phyloP scores from a whole-genome alignment of 2,797 vertebrate genomes.

The Delichon dasypus region DNA sequence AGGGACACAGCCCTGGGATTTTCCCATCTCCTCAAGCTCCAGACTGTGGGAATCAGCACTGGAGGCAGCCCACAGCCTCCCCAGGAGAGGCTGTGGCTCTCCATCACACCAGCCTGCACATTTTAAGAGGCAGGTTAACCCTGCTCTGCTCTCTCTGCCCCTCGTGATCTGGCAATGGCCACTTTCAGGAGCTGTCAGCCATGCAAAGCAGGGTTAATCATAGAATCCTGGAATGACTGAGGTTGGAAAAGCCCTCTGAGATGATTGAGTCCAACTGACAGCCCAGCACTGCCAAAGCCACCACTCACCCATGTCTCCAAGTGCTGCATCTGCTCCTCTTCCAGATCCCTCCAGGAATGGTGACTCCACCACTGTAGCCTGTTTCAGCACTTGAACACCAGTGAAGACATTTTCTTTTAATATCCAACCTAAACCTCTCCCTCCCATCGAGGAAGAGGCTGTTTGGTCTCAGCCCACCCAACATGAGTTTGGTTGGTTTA shows the following conservation, averaged over 20 bases:
- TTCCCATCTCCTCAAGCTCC: not conserved
- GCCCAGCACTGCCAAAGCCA: not conserved
- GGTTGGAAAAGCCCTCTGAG: not conserved
- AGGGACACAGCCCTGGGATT: not conserved
- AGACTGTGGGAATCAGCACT: not conserved
- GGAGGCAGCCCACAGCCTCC: not conserved
- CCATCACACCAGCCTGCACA: not conserved
- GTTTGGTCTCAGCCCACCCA: not conserved
- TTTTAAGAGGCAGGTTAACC: not conserved
- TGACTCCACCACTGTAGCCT: not conserved
- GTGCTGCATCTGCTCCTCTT: not conserved
- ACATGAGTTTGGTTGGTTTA: not conserved
- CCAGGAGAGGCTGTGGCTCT: not conserved
- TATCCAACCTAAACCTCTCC: not conserved
- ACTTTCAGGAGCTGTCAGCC: not conserved
- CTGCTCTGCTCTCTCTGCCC: not conserved
- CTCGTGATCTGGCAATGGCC: not conserved
- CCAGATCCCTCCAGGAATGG: not conserved
- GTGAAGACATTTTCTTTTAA: not conserved
- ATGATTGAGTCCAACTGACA: not conserved
- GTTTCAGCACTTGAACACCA: not conserved
- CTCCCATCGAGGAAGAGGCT: not conserved
- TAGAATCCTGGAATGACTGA: not conserved
- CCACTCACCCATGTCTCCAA: not conserved
- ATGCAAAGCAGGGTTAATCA: not conserved